These are phyloP conservation scores for Synergus itoensis DNA, from an alignment of 2,888 invertebrate species.

Conservation along the genomic window DNA sequence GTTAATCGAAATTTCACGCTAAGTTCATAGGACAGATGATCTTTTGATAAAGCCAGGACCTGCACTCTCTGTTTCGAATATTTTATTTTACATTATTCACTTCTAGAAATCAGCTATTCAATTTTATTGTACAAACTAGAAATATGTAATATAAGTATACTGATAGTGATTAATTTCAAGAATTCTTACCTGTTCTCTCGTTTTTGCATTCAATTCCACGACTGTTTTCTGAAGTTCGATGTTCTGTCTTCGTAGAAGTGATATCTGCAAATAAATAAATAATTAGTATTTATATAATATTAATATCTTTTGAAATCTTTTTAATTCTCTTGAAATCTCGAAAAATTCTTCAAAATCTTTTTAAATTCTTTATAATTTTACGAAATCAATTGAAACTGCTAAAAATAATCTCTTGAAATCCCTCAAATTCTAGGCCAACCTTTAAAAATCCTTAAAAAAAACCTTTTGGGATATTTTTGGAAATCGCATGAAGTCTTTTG, in stretches of 20 bases:
- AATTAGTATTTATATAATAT: background rate
- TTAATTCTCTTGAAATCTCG: background rate
- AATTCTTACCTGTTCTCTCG: constrained; percentile 69
- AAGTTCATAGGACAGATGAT: background rate
- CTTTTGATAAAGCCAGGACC: background rate
- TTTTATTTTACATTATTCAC: background rate
- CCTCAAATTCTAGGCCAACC: too few relatives aligned
- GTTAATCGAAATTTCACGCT: background rate
- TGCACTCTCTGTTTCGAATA: background rate
- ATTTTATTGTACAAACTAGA: background rate
- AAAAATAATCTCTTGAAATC: too few relatives aligned
- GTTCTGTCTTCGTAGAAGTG: constrained; percentile 72
- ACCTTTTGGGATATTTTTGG: too few relatives aligned
- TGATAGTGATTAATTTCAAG: background rate
- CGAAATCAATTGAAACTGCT: too few relatives aligned
- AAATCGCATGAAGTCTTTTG: too few relatives aligned
- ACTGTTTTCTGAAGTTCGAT: constrained; percentile 72
- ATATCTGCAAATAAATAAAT: constrained; percentile 66
- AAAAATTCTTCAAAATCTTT: too few relatives aligned
- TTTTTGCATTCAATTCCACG: constrained; percentile 69
- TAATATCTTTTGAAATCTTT: background rate
- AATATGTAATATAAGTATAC: too few relatives aligned
- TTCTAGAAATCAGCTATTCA: background rate
- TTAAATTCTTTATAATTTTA: too few relatives aligned
- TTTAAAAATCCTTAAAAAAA: too few relatives aligned